Percentiles rank a stretch among this genome's conserved stretches.
phyloP scores from a whole-genome alignment of 2,113 vertebrate species.

The Odocoileus virginianus region DNA sequence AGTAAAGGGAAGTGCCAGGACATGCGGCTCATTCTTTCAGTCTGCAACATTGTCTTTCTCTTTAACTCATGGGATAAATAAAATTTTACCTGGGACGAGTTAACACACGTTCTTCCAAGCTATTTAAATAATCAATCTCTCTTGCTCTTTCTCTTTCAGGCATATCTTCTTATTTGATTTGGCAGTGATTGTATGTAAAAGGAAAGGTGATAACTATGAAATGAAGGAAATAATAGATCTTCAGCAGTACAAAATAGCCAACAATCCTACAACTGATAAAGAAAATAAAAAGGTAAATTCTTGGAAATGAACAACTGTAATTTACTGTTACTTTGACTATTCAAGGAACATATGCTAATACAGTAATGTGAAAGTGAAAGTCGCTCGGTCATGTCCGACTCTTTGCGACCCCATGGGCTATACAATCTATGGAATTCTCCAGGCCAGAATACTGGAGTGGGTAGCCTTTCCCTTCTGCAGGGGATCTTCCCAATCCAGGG shows the following conservation, averaged over 20 bases:
- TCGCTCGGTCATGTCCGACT: fast-evolving
- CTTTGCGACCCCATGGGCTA: not conserved
- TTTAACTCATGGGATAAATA: not conserved
- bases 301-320: not conserved
- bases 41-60: not conserved
- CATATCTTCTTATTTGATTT: conserved; percentile 97
- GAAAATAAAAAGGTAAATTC: conserved; percentile 94
- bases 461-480: not conserved
- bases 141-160: conserved; percentile 75
- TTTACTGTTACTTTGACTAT: not conserved
- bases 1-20: not conserved
- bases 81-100: not conserved
- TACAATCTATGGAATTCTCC: not conserved
- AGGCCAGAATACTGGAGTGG: not conserved
- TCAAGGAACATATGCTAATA: not conserved
- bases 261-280: conserved; percentile 96
- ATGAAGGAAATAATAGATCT: conserved; percentile 99
- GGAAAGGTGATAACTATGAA: conserved; percentile 96
- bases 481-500: not conserved
- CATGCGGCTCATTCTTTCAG: not conserved
- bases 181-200: conserved; percentile 95
- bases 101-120: not conserved
- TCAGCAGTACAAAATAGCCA: conserved; percentile 95
- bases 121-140: not conserved
- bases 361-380: not conserved